These are phyloP conservation scores for Plemyria rubiginata DNA, from an alignment of 2,888 invertebrate species.

Conservation along the genomic window DNA sequence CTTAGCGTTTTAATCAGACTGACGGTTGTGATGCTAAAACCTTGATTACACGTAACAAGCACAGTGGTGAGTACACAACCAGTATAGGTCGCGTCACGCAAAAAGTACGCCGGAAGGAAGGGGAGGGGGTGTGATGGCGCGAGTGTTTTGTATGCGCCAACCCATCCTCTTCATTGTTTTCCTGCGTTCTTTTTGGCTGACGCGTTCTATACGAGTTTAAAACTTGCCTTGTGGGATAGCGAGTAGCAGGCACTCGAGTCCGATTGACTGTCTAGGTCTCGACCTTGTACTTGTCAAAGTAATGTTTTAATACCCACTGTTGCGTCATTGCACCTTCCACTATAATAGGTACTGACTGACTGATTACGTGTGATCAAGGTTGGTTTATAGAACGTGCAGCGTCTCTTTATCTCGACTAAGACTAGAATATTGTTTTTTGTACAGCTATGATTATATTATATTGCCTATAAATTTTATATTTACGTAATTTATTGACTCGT, in stretches of 20 bases:
- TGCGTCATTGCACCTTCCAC: neutral
- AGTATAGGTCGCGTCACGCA: too few relatives aligned
- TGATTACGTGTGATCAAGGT: neutral
- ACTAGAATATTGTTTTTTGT: constrained; percentile 62
- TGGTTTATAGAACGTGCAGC: neutral
- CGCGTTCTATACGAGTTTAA: too few relatives aligned
- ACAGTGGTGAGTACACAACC: neutral
- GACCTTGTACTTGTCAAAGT: neutral
- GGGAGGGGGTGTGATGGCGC: too few relatives aligned
- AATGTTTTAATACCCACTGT: neutral
- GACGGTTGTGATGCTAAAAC: neutral
- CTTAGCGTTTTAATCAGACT: neutral
- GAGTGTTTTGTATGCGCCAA: too few relatives aligned
- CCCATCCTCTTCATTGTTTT: too few relatives aligned
- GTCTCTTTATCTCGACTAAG: constrained; percentile 46
- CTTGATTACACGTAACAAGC: neutral
- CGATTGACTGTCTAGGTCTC: neutral
- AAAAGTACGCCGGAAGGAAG: too few relatives aligned
- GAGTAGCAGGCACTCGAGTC: too few relatives aligned
- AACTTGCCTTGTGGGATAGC: too few relatives aligned
- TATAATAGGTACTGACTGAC: neutral
- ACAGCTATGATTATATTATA: constrained; percentile 69
- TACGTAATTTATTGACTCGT: constrained; percentile 82
- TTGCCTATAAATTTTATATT: constrained; percentile 78
- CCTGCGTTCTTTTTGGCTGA: too few relatives aligned